phyloP scores from a whole-genome alignment of 2,797 vertebrate genomes.

The Phrynocephalus vlangalii region DNA sequence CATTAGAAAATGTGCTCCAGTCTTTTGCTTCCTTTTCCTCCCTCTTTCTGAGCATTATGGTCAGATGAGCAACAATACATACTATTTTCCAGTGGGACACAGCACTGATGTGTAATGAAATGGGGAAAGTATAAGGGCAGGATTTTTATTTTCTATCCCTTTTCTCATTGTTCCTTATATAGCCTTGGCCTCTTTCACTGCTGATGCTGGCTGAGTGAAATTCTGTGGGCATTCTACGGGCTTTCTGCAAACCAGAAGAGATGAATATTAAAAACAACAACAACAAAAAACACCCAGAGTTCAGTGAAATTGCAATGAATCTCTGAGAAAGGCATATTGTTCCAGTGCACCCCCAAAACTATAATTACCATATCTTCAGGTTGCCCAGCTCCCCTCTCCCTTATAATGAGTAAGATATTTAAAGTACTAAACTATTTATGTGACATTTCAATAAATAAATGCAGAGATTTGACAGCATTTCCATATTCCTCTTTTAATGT shows the following conservation, averaged over 20 bases:
- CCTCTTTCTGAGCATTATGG: not conserved
- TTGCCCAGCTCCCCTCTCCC: conserved; percentile 52
- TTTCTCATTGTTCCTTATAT: not conserved
- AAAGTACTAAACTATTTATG: conserved; percentile 76
- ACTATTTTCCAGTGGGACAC: not conserved
- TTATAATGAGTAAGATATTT: conserved; percentile 79
- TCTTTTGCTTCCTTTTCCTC: not conserved
- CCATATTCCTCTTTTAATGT: conserved; percentile 85
- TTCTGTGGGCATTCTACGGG: not conserved
- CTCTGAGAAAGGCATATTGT: conserved; percentile 57
- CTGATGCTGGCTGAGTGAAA: not conserved
- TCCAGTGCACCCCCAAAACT: conserved; percentile 47
- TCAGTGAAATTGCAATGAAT: conserved; percentile 52
- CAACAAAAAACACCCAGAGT: not conserved
- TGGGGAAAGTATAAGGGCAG: not conserved
- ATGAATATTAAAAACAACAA: not conserved
- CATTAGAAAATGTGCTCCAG: not conserved
- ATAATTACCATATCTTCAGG: conserved; percentile 69
- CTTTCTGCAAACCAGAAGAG: rapidly evolving
- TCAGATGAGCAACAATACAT: not conserved
- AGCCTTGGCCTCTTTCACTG: not conserved
- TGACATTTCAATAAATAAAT: conserved; percentile 89
- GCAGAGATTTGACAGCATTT: conserved; percentile 82
- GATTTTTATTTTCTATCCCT: not conserved
- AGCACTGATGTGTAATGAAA: not conserved